These are phyloP conservation scores for Psilopogon haemacephalus DNA, from an alignment of 2,113 vertebrate species.

Conservation along the genomic window DNA sequence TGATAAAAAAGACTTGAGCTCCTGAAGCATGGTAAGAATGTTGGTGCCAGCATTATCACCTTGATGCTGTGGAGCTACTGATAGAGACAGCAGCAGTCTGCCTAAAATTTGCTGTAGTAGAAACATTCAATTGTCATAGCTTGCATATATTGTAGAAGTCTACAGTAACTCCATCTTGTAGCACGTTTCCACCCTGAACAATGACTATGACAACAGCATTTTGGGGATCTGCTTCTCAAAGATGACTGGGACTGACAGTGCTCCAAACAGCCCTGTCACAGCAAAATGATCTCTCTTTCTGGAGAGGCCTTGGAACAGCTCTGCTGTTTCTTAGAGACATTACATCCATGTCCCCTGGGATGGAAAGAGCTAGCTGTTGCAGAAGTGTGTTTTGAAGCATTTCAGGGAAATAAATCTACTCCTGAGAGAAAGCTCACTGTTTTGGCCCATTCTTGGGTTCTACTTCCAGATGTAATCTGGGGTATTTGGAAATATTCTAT, in stretches of 20 bases:
- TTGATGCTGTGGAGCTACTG: background rate
- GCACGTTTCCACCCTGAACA: background rate
- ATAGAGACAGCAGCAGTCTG: background rate
- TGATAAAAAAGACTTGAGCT: background rate
- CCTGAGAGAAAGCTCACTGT: background rate
- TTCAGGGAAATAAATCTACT: background rate
- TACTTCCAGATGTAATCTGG: background rate
- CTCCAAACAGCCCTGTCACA: background rate
- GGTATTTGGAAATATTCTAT: background rate
- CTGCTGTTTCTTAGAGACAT: background rate
- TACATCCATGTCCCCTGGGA: background rate
- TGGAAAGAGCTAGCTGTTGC: accelerated
- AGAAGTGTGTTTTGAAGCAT: background rate
- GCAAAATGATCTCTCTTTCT: background rate
- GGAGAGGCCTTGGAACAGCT: background rate
- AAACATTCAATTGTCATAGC: background rate
- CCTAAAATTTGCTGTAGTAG: background rate
- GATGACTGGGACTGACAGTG: accelerated
- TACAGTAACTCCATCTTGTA: background rate
- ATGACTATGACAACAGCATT: background rate
- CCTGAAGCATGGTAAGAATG: background rate
- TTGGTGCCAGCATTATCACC: background rate
- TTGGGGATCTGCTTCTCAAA: background rate
- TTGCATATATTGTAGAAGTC: background rate
- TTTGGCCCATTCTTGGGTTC: background rate